Percentiles rank a stretch among this genome's conserved stretches.
Conservation (phyloP, 2,797 vertebrate species). For the Paguma larvata region DNA sequence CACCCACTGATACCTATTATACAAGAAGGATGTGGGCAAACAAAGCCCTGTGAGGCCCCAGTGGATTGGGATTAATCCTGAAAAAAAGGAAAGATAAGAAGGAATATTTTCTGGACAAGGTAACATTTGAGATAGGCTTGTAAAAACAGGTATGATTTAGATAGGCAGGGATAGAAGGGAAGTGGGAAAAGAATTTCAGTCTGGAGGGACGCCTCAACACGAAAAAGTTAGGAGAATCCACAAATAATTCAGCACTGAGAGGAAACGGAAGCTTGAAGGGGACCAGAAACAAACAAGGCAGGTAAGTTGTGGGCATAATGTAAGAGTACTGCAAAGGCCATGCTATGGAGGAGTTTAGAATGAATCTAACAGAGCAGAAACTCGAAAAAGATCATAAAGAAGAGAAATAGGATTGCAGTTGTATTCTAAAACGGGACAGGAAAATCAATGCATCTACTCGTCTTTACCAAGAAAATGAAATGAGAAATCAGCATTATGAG, state of each 20-base stretch:
- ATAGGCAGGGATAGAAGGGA: background rate
- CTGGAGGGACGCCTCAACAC: background rate
- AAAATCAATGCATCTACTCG: background rate
- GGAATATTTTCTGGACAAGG: background rate
- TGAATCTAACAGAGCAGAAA: background rate
- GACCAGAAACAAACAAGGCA: background rate
- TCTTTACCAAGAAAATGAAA: conserved; percentile 65
- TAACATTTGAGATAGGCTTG: background rate
- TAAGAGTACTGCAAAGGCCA: background rate
- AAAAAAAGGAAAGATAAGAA: background rate
- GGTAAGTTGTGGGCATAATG: background rate
- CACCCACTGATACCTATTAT: background rate
- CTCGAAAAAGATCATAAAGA: background rate
- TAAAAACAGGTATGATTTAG: conserved; percentile 1
- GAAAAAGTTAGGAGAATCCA: background rate
- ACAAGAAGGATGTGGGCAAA: background rate
- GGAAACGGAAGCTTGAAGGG: background rate
- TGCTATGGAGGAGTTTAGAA: background rate
- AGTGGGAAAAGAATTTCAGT: background rate
- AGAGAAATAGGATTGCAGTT: background rate
- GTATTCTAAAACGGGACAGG: background rate
- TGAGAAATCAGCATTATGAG: conserved; percentile 53
- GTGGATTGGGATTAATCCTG: background rate
- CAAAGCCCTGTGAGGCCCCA: background rate
- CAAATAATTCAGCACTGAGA: conserved; percentile 7